Conservation (phyloP, 2,113 vertebrate genomes). For the Micronycteris hirsuta region DNA sequence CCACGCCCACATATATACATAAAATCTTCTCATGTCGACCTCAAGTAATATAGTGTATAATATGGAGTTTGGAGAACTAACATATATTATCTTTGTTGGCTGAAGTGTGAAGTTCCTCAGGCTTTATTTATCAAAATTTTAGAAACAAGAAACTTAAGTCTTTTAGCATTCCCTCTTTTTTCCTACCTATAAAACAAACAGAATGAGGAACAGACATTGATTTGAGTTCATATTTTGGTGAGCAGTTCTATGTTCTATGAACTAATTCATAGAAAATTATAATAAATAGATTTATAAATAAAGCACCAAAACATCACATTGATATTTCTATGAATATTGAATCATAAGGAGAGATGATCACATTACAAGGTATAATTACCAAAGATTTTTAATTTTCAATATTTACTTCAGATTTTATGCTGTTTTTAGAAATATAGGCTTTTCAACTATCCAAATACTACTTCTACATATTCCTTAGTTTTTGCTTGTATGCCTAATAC, state of each 20-base stretch:
- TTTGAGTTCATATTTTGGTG: neutral
- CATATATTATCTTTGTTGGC: neutral
- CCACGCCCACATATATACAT: neutral
- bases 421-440: slow-evolving; percentile 49
- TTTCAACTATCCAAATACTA: slow-evolving; percentile 18
- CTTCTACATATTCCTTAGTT: neutral
- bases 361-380: slow-evolving; percentile 19
- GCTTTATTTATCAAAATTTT: neutral
- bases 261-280: neutral
- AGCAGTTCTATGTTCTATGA: neutral
- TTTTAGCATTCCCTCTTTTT: neutral
- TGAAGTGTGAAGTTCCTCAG: neutral
- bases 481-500: neutral
- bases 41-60: neutral
- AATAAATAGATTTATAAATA: neutral
- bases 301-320: neutral
- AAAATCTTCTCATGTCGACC: neutral
- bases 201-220: neutral
- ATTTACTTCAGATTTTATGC: neutral
- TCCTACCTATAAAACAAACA: neutral
- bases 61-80: neutral
- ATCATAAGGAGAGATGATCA: slow-evolving; percentile 29
- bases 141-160: neutral
- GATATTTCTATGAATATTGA: neutral
- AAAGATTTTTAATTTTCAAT: slow-evolving; percentile 37